Base-by-base conservation (phyloP, 2,888 invertebrate species). In the Oligia latruncula region DNA sequence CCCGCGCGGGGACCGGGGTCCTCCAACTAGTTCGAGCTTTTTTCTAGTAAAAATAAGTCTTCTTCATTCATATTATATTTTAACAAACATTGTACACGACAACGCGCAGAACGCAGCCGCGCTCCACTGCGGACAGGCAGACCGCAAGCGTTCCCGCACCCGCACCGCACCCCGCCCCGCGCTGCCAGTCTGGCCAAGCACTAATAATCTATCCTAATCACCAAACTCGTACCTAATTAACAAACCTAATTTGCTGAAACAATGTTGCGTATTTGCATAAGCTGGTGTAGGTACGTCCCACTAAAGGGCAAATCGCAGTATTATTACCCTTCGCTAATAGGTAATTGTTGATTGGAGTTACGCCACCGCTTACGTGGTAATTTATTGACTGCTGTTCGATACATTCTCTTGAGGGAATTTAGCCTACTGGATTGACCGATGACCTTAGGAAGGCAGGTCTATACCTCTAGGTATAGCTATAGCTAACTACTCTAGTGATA, bases 261-360 rank as follows among this genome's bases (percentile, higher is more conserved):
- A 64, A 77, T 78, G 86, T 87, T 84, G 88, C 85, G 87, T 89
- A 90, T 91, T 88, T 87, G 82, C 90, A 87, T 82, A 90, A 80
- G 80, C 81, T 80, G 86, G 89, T 80, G 89, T 80, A 83, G 46
- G 46, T 46, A 46, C 74, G 82, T 52, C 70, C 68, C 68, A 72
- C 79, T 66, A 91, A 90, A 91, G 91, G 92, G 90, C 92, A 79
- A 71, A 17, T 15, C 67, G 8, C 11, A 89, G 82, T 68, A 90
- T 86, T 77, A 89, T 91, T 92, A 90, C 90, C 90, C 90, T 90
- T 83, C 62, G 83, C 85, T 90, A 91, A 90, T 90, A 86, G 87
- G 85, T 83, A 81, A 85, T 86, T 80, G 79, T 76, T 85, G 83
- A 89, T 88, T 86, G 81, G 68, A 82, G 40, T 87, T 83, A 81